Percentiles rank a stretch among this genome's conserved stretches.
Evolutionary conservation across 2,113 vertebrate genomes (phyloP).

Genomic region (Hylia prasina): DNA sequence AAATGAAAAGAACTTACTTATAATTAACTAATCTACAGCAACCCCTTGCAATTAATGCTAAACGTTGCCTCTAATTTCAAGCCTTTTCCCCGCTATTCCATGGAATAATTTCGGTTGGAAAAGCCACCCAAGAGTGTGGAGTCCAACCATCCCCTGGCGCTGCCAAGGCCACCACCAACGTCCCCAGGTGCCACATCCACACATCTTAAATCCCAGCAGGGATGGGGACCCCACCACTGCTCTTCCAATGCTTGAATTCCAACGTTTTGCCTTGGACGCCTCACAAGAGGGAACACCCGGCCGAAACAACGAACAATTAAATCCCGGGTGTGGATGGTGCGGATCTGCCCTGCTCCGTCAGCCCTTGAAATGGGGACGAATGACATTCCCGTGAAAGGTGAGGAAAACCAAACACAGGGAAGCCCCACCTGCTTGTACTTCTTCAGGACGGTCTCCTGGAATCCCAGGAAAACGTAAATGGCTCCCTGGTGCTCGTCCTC

Average conservation of each 20-base stretch:
- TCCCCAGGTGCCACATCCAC: background rate
- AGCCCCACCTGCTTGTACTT: conserved; percentile 86
- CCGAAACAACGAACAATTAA: background rate
- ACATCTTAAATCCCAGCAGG: background rate
- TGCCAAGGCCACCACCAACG: background rate
- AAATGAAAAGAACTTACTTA: no score
- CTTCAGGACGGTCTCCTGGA: conserved; percentile 75
- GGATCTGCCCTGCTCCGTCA: background rate
- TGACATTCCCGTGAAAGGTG: rapidly evolving
- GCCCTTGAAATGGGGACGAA: background rate
- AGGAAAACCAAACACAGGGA: rapidly evolving
- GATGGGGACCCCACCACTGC: background rate
- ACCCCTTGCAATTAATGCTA: background rate
- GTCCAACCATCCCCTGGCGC: rapidly evolving
- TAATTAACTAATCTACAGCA: background rate
- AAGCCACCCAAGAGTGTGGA: background rate
- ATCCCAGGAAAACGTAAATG: conserved; percentile 88
- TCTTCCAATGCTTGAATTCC: background rate
- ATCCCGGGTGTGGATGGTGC: rapidly evolving
- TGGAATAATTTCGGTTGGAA: background rate
- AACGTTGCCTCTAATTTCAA: background rate
- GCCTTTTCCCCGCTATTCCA: background rate
- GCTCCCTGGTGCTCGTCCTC: conserved; percentile 89
- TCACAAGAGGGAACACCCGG: background rate
- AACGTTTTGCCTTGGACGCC: background rate